Evolutionary conservation across 2,797 vertebrate genomes (phyloP).

Genomic region (Danio choprae): DNA sequence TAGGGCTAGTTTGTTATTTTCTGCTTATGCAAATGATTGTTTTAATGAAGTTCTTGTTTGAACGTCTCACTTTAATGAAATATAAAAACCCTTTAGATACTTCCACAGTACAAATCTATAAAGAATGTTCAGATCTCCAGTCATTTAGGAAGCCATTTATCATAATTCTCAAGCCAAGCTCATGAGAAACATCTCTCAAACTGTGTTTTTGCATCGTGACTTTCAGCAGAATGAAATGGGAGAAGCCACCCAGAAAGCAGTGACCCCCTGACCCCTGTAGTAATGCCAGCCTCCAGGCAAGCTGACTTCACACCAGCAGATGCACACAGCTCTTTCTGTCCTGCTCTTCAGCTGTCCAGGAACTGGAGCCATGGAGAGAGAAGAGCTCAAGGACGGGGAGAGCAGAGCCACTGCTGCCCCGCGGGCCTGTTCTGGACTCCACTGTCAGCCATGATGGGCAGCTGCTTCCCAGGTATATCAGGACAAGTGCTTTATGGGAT

Average conservation of each 20-base stretch:
- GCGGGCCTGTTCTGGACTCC: slow-evolving; percentile 35
- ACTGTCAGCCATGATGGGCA: slow-evolving; percentile 33
- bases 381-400: slow-evolving; percentile 7
- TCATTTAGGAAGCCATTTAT: slow-evolving; percentile 5
- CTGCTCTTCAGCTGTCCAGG: slow-evolving; percentile 48
- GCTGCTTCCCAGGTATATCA: slow-evolving; percentile 43
- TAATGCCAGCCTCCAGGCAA: slow-evolving; percentile 61
- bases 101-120: too few relatives aligned
- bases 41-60: background rate
- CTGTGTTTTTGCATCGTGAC: slow-evolving; percentile 44
- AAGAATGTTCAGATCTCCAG: background rate
- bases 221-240: slow-evolving; percentile 34
- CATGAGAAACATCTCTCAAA: slow-evolving; percentile 25
- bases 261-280: slow-evolving; percentile 54
- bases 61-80: background rate
- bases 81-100: too few relatives aligned
- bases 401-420: slow-evolving; percentile 16
- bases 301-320: slow-evolving; percentile 45
- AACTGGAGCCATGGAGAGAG: slow-evolving; percentile 32
- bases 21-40: background rate
- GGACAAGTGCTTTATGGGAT: background rate
- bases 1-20: background rate
- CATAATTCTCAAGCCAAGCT: background rate
- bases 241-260: slow-evolving; percentile 43
- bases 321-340: slow-evolving; percentile 53